A percentile compares a stretch with the other conserved stretches of the same genome.
These are phyloP conservation scores for Caenorhabditis uteleia DNA, from an alignment of 2,888 invertebrate genomes.

Conservation along the genomic window DNA sequence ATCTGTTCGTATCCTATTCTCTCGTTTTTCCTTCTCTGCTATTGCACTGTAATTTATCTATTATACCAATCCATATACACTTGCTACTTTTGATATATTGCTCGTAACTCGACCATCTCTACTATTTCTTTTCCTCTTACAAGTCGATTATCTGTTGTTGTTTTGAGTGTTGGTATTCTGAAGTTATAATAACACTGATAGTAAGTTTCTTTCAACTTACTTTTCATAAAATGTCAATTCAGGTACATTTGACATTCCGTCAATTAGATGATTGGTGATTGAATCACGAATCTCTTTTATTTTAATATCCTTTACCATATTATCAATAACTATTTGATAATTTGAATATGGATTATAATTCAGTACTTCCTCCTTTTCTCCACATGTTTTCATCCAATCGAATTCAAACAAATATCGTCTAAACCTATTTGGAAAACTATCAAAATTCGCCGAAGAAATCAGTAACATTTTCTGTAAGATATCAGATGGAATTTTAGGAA, in stretches of 20 bases:
- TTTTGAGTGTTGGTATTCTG: conserved; percentile 6
- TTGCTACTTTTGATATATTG: conserved; percentile 34
- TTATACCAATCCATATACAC: too few species aligned
- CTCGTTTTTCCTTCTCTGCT: conserved; percentile 3
- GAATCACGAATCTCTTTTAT: conserved; percentile 27
- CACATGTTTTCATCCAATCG: conserved; percentile 20
- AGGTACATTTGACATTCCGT: conserved; percentile 13
- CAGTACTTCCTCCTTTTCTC: neutral
- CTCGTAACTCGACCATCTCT: conserved; percentile 14
- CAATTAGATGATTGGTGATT: conserved; percentile 18
- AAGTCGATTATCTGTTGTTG: conserved; percentile 8
- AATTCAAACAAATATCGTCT: conserved; percentile 30
- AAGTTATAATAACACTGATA: neutral
- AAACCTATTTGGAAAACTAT: conserved; percentile 10
- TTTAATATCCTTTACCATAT: conserved; percentile 20
- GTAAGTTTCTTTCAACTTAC: neutral
- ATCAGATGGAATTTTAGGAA: neutral
- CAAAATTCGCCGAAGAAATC: conserved; percentile 5
- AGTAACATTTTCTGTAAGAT: conserved; percentile 23
- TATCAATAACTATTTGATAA: conserved; percentile 12
- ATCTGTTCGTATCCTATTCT: conserved; percentile 11
- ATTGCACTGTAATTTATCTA: conserved; percentile 18
- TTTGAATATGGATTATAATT: conserved; percentile 21
- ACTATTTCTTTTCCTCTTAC: conserved; percentile 23
- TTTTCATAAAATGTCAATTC: conserved; percentile 26